Percentiles rank a stretch among this genome's conserved stretches.
Evolutionary conservation across 2,113 vertebrate species (phyloP).

Genomic region (Scytalopus superciliaris): DNA sequence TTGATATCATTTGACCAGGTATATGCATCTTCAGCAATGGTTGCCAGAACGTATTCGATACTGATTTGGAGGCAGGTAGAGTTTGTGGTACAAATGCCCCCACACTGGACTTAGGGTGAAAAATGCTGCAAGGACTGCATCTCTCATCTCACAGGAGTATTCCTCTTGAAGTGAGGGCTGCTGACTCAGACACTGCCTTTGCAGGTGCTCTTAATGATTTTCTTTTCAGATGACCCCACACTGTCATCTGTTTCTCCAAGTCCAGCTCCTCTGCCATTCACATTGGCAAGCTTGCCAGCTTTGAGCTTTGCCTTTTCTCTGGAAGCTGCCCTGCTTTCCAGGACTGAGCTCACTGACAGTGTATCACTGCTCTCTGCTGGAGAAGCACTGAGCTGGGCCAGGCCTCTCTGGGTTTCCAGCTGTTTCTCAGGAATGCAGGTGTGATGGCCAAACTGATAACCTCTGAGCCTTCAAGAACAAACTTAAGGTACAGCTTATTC

Average conservation of each 20-base stretch:
- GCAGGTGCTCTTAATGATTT: not conserved
- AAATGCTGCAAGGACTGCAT: not conserved
- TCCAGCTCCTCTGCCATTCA: not conserved
- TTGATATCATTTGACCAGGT: not conserved
- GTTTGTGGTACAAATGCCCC: not conserved
- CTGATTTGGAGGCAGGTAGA: not conserved
- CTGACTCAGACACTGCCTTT: not conserved
- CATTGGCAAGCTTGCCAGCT: conserved; percentile 36
- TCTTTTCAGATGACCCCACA: not conserved
- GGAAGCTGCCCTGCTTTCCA: conserved; percentile 52
- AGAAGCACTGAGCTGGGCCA: conserved; percentile 69
- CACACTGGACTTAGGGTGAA: not conserved
- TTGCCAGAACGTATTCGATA: not conserved
- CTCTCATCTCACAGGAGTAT: not conserved
- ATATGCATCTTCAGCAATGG: not conserved
- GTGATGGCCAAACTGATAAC: conserved; percentile 41
- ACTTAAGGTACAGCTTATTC: not conserved
- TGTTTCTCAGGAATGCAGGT: conserved; percentile 66
- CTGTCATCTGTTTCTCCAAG: not conserved
- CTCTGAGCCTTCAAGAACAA: conserved; percentile 11
- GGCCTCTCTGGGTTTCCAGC: conserved; percentile 6
- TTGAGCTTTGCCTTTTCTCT: conserved; percentile 42
- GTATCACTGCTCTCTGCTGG: conserved; percentile 86
- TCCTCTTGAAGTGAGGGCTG: not conserved
- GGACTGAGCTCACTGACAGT: conserved; percentile 63